Conservation (phyloP, 2,888 invertebrate species). For the Epistrophe grossulariae region DNA sequence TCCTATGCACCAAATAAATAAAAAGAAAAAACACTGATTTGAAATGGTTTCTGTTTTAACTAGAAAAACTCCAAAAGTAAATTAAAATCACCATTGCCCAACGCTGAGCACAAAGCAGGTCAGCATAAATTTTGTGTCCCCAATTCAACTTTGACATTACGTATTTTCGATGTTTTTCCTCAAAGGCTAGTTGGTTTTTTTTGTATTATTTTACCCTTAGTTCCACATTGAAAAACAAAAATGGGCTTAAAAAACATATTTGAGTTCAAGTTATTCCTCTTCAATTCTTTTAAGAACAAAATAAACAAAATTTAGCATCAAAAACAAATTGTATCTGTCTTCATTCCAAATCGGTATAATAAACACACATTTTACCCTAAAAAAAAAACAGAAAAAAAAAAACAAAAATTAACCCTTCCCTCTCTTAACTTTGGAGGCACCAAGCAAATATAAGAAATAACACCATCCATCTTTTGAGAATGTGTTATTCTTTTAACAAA, state of each 20-base stretch:
- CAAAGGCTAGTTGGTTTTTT: no score
- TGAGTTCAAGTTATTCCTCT: neutral
- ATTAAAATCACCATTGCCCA: no score
- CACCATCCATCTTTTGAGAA: constrained; percentile 18
- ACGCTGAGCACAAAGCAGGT: no score
- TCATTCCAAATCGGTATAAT: neutral
- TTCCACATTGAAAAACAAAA: neutral
- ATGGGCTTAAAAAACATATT: neutral
- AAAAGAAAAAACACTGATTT: no score
- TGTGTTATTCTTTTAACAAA: constrained; percentile 66
- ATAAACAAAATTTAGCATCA: constrained; percentile 60
- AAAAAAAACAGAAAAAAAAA: neutral
- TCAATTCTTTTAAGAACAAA: constrained; percentile 15
- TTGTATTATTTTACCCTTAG: neutral
- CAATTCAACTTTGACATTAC: no score
- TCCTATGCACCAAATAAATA: no score
- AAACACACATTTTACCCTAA: neutral
- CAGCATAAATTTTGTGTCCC: no score
- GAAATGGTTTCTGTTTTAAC: no score
- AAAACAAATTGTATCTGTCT: constrained; percentile 60
- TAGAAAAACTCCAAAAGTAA: no score
- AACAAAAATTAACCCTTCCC: constrained; percentile 53
- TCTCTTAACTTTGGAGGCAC: neutral
- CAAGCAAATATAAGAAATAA: constrained; percentile 5
- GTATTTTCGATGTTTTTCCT: no score